A percentile compares a stretch with the other conserved stretches of the same genome.
These are phyloP conservation scores for Electrona antarctica DNA, from an alignment of 2,113 vertebrate genomes.

Conservation along the genomic window DNA sequence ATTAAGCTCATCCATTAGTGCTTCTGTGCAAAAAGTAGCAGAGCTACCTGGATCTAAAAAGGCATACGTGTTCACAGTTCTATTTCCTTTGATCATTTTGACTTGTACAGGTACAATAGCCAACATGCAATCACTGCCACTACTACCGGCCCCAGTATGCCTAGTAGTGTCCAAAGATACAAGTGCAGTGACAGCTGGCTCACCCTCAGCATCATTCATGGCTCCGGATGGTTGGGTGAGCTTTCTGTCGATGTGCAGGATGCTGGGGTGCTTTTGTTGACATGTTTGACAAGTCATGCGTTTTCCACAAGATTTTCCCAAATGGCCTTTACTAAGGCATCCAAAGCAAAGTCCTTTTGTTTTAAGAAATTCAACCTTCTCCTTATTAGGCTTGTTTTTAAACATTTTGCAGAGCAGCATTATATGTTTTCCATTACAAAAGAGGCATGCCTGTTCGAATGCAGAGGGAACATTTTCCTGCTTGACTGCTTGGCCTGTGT, in stretches of 20 bases:
- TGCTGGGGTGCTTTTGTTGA: not conserved
- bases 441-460: constrained; percentile 9
- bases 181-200: not conserved
- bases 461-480: not conserved
- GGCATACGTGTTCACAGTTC: not conserved
- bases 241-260: constrained; percentile 4
- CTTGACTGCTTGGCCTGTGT: not conserved
- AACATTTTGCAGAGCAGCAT: not conserved
- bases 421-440: constrained; percentile 12
- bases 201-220: too few species aligned
- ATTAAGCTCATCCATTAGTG: not conserved
- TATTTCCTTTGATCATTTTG: not conserved
- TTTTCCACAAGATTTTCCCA: constrained; percentile 8
- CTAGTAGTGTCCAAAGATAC: not conserved
- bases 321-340: constrained; percentile 4
- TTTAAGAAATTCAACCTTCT: constrained; percentile 9
- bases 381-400: constrained; percentile 1
- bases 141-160: not conserved
- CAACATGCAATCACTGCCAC: not conserved
- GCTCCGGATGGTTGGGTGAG: not conserved
- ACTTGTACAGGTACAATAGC: constrained; percentile 8
- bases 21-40: constrained; percentile 17
- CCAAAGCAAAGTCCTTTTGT: constrained; percentile 20
- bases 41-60: constrained; percentile 21
- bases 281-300: not conserved